These are phyloP conservation scores for Coptodon bakossiorum DNA, from an alignment of 2,113 vertebrate species.

Conservation along the genomic window DNA sequence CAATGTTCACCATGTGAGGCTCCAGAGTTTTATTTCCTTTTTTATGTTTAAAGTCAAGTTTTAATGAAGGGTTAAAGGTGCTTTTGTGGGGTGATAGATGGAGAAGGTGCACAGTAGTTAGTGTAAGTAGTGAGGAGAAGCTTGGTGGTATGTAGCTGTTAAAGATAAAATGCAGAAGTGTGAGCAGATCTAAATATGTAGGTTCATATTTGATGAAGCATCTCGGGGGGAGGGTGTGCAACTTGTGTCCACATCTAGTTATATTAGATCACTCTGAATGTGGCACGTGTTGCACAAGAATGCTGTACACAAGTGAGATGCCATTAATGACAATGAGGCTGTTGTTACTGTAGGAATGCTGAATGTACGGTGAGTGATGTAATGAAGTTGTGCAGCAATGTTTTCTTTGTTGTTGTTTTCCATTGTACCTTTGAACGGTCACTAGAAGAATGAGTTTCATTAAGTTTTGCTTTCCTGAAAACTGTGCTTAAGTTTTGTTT, in stretches of 20 bases:
- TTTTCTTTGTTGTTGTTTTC: background rate
- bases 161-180: background rate
- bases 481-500: background rate
- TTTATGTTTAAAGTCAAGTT: background rate
- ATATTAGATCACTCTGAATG: slow-evolving; percentile 6
- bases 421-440: background rate
- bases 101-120: slow-evolving; percentile 3
- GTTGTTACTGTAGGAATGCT: background rate
- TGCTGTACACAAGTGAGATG: slow-evolving; percentile 19
- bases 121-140: background rate
- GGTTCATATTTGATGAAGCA: background rate
- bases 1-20: background rate
- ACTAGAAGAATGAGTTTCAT: background rate
- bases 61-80: background rate
- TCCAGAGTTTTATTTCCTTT: background rate
- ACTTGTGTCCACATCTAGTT: background rate
- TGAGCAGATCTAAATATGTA: background rate
- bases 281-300: slow-evolving; percentile 34
- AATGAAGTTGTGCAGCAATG: background rate
- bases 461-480: background rate
- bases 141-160: background rate
- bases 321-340: rapidly evolving
- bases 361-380: background rate
- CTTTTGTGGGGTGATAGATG: background rate
- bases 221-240: background rate